Conservation (phyloP, 2,113 vertebrate species). For the Clarias gariepinus region DNA sequence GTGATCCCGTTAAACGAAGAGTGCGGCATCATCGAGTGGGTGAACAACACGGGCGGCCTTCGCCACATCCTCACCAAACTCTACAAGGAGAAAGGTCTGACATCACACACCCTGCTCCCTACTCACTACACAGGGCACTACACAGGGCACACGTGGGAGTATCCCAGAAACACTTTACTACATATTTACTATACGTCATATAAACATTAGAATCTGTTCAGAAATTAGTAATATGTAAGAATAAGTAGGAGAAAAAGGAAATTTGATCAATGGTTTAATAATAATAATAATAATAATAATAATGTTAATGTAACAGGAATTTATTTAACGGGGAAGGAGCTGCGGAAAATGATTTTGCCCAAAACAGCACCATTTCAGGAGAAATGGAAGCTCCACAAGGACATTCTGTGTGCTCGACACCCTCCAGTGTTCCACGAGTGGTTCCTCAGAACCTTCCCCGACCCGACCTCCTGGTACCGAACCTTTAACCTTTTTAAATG, state of each 20-base stretch:
- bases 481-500: not conserved
- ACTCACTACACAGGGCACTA: not conserved
- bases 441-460: conserved; percentile 94
- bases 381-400: conserved; percentile 88
- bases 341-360: conserved; percentile 90
- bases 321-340: conserved; percentile 90
- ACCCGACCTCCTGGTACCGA: conserved; percentile 92
- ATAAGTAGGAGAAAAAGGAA: not conserved
- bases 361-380: conserved; percentile 85
- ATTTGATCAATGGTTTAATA: not conserved
- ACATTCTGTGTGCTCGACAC: conserved; percentile 89
- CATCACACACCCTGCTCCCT: not conserved
- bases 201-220: not conserved
- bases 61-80: conserved; percentile 93
- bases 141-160: not conserved
- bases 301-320: conserved; percentile 70
- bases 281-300: not conserved
- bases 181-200: not conserved
- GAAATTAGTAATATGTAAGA: not conserved
- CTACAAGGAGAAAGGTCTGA: conserved; percentile 92
- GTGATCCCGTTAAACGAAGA: conserved; percentile 98
- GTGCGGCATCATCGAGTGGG: conserved; percentile 98
- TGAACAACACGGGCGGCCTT: conserved; percentile 93
- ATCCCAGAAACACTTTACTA: not conserved
- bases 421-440: conserved; percentile 92